Evolutionary conservation across 1,140 invertebrate species (phyloP).

Genomic region (Drosophila albomicans): DNA sequence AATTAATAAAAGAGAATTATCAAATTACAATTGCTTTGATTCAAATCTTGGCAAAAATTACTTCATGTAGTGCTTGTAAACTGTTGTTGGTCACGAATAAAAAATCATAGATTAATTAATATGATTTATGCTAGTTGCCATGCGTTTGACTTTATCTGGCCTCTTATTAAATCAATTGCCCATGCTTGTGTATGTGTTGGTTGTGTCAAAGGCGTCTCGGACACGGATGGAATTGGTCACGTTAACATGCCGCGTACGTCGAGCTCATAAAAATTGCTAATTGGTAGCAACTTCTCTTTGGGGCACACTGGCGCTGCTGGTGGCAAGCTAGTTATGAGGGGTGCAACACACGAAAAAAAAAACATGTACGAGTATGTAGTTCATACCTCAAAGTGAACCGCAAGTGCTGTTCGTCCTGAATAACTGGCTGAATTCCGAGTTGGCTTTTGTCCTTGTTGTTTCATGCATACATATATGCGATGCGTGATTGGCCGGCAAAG

Average conservation of each 20-base stretch:
- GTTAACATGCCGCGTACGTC: not conserved
- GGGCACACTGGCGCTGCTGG: not conserved
- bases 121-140: not conserved
- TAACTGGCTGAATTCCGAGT: conserved; percentile 3
- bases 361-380: not conserved
- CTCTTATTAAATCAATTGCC: conserved; percentile 8
- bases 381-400: conserved; percentile 24
- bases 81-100: too few species aligned
- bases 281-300: conserved; percentile 5
- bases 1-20: too few species aligned
- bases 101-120: too few species aligned
- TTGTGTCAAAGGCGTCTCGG: too few species aligned
- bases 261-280: conserved; percentile 3
- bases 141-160: not conserved
- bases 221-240: not conserved
- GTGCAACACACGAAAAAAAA: not conserved
- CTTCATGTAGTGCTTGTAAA: too few species aligned
- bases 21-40: too few species aligned
- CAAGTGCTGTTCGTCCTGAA: conserved; percentile 9
- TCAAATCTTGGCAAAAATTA: too few species aligned
- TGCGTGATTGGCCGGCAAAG: conserved; percentile 1
- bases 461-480: too few species aligned
- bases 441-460: not conserved
- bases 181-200: not conserved
- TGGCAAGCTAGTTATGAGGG: conserved; percentile 8